A percentile compares a stretch with the other conserved stretches of the same genome.
Conservation (phyloP, 2,888 invertebrate genomes). For the Augiades crinisus region DNA sequence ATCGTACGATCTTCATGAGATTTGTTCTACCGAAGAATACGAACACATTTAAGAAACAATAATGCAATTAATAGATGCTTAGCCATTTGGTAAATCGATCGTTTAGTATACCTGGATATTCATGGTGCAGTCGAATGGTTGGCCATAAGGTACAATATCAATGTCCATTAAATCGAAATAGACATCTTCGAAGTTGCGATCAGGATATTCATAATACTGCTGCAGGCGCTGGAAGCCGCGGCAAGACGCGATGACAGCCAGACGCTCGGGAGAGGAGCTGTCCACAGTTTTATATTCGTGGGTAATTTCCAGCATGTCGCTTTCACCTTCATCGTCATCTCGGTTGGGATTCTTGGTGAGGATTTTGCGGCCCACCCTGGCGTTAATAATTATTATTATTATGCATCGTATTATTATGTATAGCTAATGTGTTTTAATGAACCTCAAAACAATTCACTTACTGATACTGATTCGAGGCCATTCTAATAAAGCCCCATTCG, state of each 20-base stretch:
- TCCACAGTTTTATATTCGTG: slow-evolving; percentile 84
- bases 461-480: slow-evolving; percentile 85
- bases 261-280: slow-evolving; percentile 83
- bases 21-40: slow-evolving; percentile 73
- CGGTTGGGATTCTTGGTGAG: slow-evolving; percentile 84
- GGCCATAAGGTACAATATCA: slow-evolving; percentile 84
- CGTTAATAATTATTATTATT: too few species aligned
- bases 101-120: slow-evolving; percentile 79
- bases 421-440: neutral
- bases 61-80: too few species aligned
- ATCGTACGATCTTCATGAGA: slow-evolving; percentile 83
- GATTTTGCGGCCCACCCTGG: slow-evolving; percentile 85
- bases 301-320: slow-evolving; percentile 85
- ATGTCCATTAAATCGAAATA: slow-evolving; percentile 85
- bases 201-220: slow-evolving; percentile 82
- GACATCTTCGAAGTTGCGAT: slow-evolving; percentile 83
- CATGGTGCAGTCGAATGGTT: slow-evolving; percentile 84
- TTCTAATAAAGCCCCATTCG: slow-evolving; percentile 85
- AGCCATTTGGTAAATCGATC: too few species aligned
- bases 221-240: slow-evolving; percentile 83
- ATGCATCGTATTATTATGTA: too few species aligned
- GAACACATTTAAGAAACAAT: neutral
- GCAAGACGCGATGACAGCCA: slow-evolving; percentile 85
- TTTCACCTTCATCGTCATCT: slow-evolving; percentile 84
- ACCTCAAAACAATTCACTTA: slow-evolving; percentile 52